Percentiles rank a stretch among this genome's conserved stretches.
phyloP scores from a whole-genome alignment of 2,113 vertebrate genomes.

The Pelmatolapia mariae region DNA sequence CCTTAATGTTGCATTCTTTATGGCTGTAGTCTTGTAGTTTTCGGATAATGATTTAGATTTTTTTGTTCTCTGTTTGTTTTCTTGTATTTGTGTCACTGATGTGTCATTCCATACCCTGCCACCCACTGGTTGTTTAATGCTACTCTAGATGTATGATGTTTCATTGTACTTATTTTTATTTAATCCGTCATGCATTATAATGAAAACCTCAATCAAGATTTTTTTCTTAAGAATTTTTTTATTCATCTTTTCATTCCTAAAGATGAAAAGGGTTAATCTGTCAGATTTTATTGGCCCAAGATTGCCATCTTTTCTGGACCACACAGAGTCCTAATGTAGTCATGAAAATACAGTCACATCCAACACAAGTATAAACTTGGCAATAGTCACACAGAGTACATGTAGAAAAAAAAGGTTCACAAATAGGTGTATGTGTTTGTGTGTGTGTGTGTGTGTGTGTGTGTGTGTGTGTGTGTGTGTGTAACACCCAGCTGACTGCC shows the following conservation, averaged over 20 bases:
- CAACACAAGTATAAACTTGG: too few relatives aligned
- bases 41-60: accelerated
- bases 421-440: too few relatives aligned
- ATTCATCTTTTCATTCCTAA: too few relatives aligned
- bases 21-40: not conserved
- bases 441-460: too few relatives aligned
- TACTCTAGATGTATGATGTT: not conserved
- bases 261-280: too few relatives aligned
- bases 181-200: not conserved
- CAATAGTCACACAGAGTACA: too few relatives aligned
- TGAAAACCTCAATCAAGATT: not conserved
- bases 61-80: not conserved
- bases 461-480: not conserved
- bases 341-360: too few relatives aligned
- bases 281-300: too few relatives aligned
- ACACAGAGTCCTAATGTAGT: too few relatives aligned
- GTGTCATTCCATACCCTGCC: not conserved
- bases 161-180: not conserved
- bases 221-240: too few relatives aligned
- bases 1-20: not conserved
- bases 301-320: too few relatives aligned
- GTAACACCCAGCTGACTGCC: not conserved
- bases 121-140: not conserved
- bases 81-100: not conserved
- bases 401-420: too few relatives aligned